Evolutionary conservation across 2,888 invertebrate species (phyloP), one percentile per base, ranked within the genome.

Genomic region (Polyommatus iphigenia): DNA sequence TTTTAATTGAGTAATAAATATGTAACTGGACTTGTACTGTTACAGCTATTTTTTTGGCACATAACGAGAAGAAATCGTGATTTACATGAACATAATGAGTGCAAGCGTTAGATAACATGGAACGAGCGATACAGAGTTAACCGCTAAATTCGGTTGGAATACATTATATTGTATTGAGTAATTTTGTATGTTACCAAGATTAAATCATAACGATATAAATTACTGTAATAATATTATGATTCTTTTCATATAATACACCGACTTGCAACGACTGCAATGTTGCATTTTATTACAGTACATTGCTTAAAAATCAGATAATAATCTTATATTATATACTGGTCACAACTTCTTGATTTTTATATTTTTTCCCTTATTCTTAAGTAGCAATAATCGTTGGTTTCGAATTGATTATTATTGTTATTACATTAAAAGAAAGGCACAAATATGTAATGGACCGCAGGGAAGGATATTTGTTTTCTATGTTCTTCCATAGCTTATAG

Each of bases 31-130:
- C 15, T 32, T 67, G 2, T 67, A 29, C 29, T 67, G 3, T 24
- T 18, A 18, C 29, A 29, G 15, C 29, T 6, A 67, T 18, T 67
- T 13, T 62, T 62, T 29, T 67, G 13, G 29, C 15, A 32, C 6
- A 32, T 67, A 67, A 67, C 6, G 29, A 67, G 67, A 67, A 67
- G 67, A 67, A 67, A 18, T 67, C 67, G 67, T 67, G 67, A 67
- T 67, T 32, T 67, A 32, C 67, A 67, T 67, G 67, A 7, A 15
- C 1, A 15, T 67, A 67, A 67, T 67, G 67, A 67, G 10, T 67
- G 20, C 29, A 6, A 15, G 20, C 67, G 67, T 67, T 29, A 67
- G 29, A 67, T 67, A 67, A 67, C 29, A 24, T 24, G 62, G 62
- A 62, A 62, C 24, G 13, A 62, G 62, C 62, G 62, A 67, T 67